phyloP scores from a whole-genome alignment of 2,113 vertebrate species.

The Casuarius casuarius region DNA sequence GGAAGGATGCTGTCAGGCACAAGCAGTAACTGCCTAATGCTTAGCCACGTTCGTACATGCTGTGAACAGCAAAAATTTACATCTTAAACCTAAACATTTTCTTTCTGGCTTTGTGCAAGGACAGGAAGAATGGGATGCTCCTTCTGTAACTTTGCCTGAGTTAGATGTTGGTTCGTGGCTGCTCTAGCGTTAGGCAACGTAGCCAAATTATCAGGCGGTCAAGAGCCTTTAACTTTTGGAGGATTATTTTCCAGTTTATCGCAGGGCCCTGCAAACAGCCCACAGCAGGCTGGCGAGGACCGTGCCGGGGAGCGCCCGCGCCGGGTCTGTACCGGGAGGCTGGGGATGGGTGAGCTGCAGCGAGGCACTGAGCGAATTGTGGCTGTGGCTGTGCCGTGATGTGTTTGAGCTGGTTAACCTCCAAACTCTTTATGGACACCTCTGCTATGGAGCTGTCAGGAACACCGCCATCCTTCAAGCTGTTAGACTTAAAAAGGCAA shows the following conservation, averaged over 20 bases:
- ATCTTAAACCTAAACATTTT: background rate
- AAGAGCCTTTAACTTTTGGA: background rate
- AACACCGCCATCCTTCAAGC: background rate
- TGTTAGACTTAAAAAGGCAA: background rate
- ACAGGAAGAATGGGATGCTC: background rate
- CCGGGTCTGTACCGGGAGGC: background rate
- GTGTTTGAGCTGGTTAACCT: background rate
- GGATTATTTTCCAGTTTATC: background rate
- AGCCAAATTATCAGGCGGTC: too few relatives aligned
- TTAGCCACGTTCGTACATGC: background rate
- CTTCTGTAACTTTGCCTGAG: background rate
- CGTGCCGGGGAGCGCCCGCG: background rate
- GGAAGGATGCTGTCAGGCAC: background rate
- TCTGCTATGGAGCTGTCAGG: background rate
- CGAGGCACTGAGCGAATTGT: background rate
- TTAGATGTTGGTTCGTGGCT: background rate
- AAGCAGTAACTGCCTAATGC: background rate
- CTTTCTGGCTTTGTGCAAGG: too few relatives aligned
- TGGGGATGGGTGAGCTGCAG: background rate
- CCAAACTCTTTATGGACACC: background rate
- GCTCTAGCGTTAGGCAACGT: too few relatives aligned
- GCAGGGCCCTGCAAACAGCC: background rate
- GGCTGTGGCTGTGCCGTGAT: background rate
- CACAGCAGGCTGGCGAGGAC: background rate
- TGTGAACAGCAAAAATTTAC: background rate